Percentiles rank a stretch among this genome's conserved stretches.
These are phyloP conservation scores for Salvator merianae DNA, from an alignment of 2,113 vertebrate genomes.

Conservation along the genomic window DNA sequence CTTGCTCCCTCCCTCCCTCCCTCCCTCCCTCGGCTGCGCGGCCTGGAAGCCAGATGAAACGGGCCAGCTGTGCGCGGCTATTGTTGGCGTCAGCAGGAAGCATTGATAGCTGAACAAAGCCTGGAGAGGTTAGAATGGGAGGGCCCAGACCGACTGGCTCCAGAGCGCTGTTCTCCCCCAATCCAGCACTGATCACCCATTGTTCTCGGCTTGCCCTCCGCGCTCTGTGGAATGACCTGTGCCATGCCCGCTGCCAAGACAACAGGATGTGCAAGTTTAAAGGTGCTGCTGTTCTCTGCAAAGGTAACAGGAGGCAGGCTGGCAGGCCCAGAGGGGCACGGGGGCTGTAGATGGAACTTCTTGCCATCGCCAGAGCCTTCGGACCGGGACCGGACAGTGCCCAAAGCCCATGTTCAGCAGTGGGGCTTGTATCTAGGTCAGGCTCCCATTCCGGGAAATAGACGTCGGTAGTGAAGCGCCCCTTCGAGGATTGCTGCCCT, in stretches of 20 bases:
- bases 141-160: conserved; percentile 41
- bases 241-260: conserved; percentile 9
- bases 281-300: background rate
- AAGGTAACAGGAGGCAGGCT: background rate
- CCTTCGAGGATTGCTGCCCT: too few relatives aligned
- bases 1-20: background rate
- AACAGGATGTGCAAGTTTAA: conserved; percentile 15
- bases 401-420: too few relatives aligned
- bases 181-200: conserved; percentile 36
- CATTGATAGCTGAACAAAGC: conserved; percentile 42
- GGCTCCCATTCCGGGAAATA: too few relatives aligned
- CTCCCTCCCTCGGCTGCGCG: background rate
- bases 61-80: conserved; percentile 29
- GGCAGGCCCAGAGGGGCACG: background rate
- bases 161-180: conserved; percentile 26
- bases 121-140: conserved; percentile 14
- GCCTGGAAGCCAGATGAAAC: conserved; percentile 25
- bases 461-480: too few relatives aligned
- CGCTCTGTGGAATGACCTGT: background rate
- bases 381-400: too few relatives aligned
- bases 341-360: too few relatives aligned
- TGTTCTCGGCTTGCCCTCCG: conserved; percentile 35
- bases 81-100: conserved; percentile 40
- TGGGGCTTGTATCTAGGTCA: too few relatives aligned
- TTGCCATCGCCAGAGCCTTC: too few relatives aligned